Conservation (phyloP, 2,797 vertebrate species). For the Hyperoplus immaculatus region DNA sequence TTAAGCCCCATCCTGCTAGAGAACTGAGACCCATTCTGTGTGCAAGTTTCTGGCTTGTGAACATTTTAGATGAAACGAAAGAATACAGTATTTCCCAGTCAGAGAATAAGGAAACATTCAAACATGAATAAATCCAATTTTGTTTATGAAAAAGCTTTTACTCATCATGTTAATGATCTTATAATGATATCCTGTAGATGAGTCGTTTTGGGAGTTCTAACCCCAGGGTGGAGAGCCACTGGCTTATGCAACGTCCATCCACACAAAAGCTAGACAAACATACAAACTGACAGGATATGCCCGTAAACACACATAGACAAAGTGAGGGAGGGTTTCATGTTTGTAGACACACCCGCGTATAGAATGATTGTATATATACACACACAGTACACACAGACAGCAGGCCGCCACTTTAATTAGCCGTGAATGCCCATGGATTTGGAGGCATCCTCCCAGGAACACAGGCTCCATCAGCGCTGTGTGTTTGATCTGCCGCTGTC, state of each 20-base stretch:
- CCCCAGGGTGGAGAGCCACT: background rate
- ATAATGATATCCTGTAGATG: background rate
- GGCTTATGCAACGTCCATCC: constrained; percentile 1
- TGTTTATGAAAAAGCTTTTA: background rate
- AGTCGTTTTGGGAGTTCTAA: constrained; percentile 12
- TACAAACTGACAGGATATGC: constrained; percentile 16
- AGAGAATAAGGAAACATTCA: background rate
- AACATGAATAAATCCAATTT: background rate
- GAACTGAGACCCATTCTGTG: background rate
- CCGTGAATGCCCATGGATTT: constrained; percentile 37
- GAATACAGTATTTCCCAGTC: background rate
- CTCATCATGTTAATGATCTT: constrained; percentile 1
- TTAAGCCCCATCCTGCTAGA: background rate
- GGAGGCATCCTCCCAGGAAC: constrained; percentile 25
- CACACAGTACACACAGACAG: constrained; percentile 43
- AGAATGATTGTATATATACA: constrained; percentile 19
- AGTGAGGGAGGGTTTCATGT: constrained; percentile 6
- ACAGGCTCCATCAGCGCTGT: constrained; percentile 11
- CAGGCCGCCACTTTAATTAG: constrained; percentile 53
- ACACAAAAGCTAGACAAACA: constrained; percentile 13
- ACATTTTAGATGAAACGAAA: background rate
- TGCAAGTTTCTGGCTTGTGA: no score
- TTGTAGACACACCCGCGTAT: constrained; percentile 26
- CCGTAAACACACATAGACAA: background rate
- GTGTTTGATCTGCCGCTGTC: constrained; percentile 18